Percentiles rank a stretch among this genome's conserved stretches.
Evolutionary conservation across 2,888 invertebrate genomes (phyloP).

Genomic region (Acleris sparsana): DNA sequence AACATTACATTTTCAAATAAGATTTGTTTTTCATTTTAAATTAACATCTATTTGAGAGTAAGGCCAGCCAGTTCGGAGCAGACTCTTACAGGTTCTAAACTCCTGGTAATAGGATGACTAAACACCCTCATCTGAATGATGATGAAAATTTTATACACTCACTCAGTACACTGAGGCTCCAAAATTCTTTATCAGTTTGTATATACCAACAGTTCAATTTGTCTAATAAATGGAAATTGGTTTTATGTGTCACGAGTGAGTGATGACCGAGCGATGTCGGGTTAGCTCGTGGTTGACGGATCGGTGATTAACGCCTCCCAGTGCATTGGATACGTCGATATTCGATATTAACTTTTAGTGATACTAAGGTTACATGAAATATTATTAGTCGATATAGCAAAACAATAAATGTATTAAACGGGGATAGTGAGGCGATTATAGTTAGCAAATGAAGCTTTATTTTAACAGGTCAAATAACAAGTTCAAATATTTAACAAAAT

Average conservation of each 20-base stretch:
- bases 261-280: constrained; percentile 21
- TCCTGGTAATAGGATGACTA: too few relatives aligned
- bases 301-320: constrained; percentile 27
- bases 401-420: neutral
- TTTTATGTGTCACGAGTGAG: constrained; percentile 25
- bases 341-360: constrained; percentile 2
- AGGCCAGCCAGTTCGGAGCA: too few relatives aligned
- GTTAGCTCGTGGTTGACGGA: constrained; percentile 24
- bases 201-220: constrained; percentile 29
- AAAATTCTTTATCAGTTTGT: constrained; percentile 21
- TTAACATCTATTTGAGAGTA: too few relatives aligned
- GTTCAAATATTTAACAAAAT: too few relatives aligned
- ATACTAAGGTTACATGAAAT: neutral
- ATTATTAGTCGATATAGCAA: neutral
- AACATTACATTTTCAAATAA: too few relatives aligned
- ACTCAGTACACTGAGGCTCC: too few relatives aligned
- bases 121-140: too few relatives aligned
- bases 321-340: constrained; percentile 18
- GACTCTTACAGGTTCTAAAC: too few relatives aligned
- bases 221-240: constrained; percentile 33
- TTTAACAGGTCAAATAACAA: neutral
- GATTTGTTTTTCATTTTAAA: too few relatives aligned
- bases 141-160: too few relatives aligned
- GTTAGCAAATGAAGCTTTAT: neutral
- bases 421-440: neutral